Base-by-base conservation (phyloP, 64 coral and sea anemone genomes). In the Orbicella faveolata region DNA sequence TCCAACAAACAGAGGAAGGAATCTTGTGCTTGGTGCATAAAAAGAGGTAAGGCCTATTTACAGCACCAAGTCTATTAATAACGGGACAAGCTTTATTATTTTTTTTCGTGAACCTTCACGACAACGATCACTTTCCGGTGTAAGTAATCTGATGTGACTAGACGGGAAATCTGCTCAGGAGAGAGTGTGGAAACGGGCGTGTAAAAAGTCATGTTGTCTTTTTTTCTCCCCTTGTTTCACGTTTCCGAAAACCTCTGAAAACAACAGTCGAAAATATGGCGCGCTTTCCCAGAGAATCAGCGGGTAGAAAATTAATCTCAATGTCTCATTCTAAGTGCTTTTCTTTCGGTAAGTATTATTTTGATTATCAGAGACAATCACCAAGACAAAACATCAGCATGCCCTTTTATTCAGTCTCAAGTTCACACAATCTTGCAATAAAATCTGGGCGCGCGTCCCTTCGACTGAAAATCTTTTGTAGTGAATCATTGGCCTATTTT, bases 331-430 rank as follows among this genome's bases (percentile, higher is more conserved):
- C 57, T 61, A 15, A 81, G 37, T 39, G 61, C 66, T 21, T 25
- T 66, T 83, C 41, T 62, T 44, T 67, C 12, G 16, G 34, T 20
- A 20, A 67, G 21, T 61, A 7, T 39, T 66, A 67, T 41, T 83
- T 81, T 37, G 15, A 2, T 36, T 83, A 41, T 41, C 34, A 2
- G 19, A 9, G 19, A 41, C 20, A 48, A 66, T 63, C 20, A 67
- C 17, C 18, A 10, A 67, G 34, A 83, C 80, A 83, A 83, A 66
- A 67, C 61, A 83, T 20, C 80, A 83, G 80, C 61, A 23, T 37
- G 80, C 34, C 30, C 11, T 20, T 12, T 23, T 4, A 0, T 48
- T 41, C 55, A 39, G 6, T 36, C 62, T 2, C 15, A 16, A 44
- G 61, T 83, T 83, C 14, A 44, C 35, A 66, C 33, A 63, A 66